A percentile compares a stretch with the other conserved stretches of the same genome.
Conservation (phyloP, 2,797 vertebrate species). For the Eutrigla gurnardus region DNA sequence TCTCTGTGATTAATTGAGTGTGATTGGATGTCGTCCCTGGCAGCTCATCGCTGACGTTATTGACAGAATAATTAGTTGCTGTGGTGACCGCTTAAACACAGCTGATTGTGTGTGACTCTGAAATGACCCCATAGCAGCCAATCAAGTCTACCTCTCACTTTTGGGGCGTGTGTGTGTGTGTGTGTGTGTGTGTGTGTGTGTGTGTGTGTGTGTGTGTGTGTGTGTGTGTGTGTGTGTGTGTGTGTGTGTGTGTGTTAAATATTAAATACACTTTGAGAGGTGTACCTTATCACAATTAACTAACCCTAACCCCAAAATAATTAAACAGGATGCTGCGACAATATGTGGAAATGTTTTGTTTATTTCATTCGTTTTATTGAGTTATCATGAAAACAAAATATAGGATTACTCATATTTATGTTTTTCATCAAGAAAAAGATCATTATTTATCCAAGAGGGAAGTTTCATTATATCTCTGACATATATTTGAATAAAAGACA, state of each 20-base stretch:
- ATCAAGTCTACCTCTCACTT: constrained; percentile 21
- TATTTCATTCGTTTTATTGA: neutral
- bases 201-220: neutral
- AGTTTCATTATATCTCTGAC: neutral
- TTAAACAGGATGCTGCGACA: neutral
- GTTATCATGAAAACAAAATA: neutral
- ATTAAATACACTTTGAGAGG: constrained; percentile 13
- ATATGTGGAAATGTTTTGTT: neutral
- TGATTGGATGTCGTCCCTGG: constrained; percentile 68
- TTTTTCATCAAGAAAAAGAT: neutral
- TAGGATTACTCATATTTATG: neutral
- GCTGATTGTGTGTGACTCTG: constrained; percentile 63
- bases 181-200: constrained; percentile 1
- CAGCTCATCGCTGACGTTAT: constrained; percentile 66
- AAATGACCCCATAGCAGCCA: constrained; percentile 55
- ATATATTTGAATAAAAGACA: too few relatives aligned
- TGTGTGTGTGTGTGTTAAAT: too few relatives aligned
- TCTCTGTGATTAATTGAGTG: constrained; percentile 72
- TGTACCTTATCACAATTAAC: neutral
- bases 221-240: constrained; percentile 3
- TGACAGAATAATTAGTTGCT: constrained; percentile 77
- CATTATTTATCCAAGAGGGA: neutral
- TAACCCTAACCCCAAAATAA: neutral
- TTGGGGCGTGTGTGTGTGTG: neutral
- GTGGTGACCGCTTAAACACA: constrained; percentile 70